Evolutionary conservation across 30 jellyfish, hydroid and myxozoan species (phyloP), one percentile per base, ranked within the genome.

Genomic region (Chrysaora quinquecirrha): DNA sequence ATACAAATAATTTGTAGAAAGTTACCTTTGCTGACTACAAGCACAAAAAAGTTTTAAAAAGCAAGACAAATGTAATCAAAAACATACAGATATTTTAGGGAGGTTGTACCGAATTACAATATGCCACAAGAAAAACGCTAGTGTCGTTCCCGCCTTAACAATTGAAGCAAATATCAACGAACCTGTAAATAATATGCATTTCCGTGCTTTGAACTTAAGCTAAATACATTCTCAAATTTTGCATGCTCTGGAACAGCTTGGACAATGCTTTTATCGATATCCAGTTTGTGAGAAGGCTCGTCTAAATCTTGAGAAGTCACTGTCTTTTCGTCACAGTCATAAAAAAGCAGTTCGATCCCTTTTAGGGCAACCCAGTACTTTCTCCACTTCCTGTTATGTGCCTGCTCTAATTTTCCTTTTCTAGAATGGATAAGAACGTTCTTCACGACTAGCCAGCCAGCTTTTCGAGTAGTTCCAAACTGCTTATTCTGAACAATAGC

Each of bases 191-290:
- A 93, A 70, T 93, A 93, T 11, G 91, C 96, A 79, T 86, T 75
- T 24, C 96, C 98, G 27, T 82, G 91, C 63, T 88, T 93, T 21
- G 98, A 49, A 81, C 98, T 87, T 62, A 93, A 48, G 67, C 98
- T 93, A 60, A 93, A 93, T 28, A 93, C 98, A 76, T 86, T 78
- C 34, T 93, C 96, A 52, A 93, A 64, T 23, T 78, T 86, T 22
- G 97, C 88, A 76, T 93, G 94, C 54, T 93, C 98, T 11, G 98
- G 98, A 0, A 88, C 96, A 9, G 98, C 97, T 87, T 93, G 98
- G 1, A 82, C 98, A 23, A 93, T 48, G 31, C 96, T 87, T 30
- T 78, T 65, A 58, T 93, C 98, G 23, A 93, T 77, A 56, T 93
- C 98, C 50, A 93, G 66, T 33, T 85, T 48, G 49, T 80, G 84